phyloP scores from a whole-genome alignment of 2,797 vertebrate genomes.

The Falco concolor region DNA sequence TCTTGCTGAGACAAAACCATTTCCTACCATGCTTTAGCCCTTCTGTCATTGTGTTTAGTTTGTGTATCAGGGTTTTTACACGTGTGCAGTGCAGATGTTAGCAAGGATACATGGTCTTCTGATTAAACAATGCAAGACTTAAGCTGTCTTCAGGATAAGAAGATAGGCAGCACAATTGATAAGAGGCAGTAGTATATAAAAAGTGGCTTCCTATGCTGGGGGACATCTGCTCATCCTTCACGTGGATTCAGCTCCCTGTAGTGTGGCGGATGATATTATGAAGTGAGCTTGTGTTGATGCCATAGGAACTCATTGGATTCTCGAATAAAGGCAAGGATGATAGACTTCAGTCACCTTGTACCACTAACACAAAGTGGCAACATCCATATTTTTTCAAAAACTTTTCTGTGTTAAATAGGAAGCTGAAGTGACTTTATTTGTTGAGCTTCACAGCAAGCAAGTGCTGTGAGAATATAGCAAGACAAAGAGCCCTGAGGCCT shows the following conservation, averaged over 20 bases:
- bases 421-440: constrained; percentile 7
- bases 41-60: not conserved
- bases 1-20: constrained; percentile 16
- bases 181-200: constrained; percentile 1
- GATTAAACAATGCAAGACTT: not conserved
- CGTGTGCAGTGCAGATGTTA: constrained; percentile 51
- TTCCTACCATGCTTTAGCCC: not conserved
- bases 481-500: constrained; percentile 2
- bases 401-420: not conserved
- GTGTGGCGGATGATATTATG: not conserved
- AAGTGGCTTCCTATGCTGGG: constrained; percentile 44
- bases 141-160: not conserved
- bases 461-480: not conserved
- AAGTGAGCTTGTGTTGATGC: not conserved
- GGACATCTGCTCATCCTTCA: constrained; percentile 44
- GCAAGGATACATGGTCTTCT: not conserved
- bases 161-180: not conserved
- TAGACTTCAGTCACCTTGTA: not conserved
- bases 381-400: not conserved
- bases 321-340: fast-evolving
- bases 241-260: constrained; percentile 1
- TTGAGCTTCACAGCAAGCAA: not conserved
- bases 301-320: not conserved
- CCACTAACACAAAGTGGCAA: not conserved
- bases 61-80: not conserved